phyloP scores from a whole-genome alignment of 2,888 invertebrate genomes.

The Trisateles emortualis region DNA sequence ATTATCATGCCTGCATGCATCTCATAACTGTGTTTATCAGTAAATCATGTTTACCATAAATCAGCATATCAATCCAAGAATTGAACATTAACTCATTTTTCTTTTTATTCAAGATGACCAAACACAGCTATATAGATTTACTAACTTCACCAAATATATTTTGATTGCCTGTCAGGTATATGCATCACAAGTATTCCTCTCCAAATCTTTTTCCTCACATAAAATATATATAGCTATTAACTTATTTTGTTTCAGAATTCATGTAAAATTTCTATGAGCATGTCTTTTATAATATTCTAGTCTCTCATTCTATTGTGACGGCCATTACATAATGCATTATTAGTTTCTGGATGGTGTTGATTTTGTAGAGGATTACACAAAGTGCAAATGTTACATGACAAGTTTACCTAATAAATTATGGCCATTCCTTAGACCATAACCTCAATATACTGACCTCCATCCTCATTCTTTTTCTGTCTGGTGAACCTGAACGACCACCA shows the following conservation, averaged over 20 bases:
- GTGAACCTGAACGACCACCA: slow-evolving; percentile 86
- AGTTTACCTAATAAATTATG: slow-evolving; percentile 18
- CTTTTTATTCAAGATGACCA: slow-evolving; percentile 33
- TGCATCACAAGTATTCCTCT: slow-evolving; percentile 27
- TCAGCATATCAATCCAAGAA: slow-evolving; percentile 35
- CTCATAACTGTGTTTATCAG: slow-evolving; percentile 31
- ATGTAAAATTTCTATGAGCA: slow-evolving; percentile 27
- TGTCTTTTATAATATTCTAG: slow-evolving; percentile 20
- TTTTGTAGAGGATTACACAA: slow-evolving; percentile 23
- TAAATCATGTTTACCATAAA: slow-evolving; percentile 38
- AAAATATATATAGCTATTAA: slow-evolving; percentile 25
- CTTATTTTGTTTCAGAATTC: slow-evolving; percentile 28
- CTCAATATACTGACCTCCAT: slow-evolving; percentile 83
- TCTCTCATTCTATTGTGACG: slow-evolving; percentile 31
- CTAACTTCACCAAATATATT: slow-evolving; percentile 36
- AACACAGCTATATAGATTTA: slow-evolving; percentile 26
- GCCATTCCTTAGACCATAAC: slow-evolving; percentile 18
- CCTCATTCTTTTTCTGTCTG: slow-evolving; percentile 88
- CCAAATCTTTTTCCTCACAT: slow-evolving; percentile 30
- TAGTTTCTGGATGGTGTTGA: slow-evolving; percentile 24
- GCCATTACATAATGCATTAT: slow-evolving; percentile 30
- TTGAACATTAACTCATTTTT: slow-evolving; percentile 26
- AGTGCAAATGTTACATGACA: slow-evolving; percentile 19
- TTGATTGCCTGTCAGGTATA: slow-evolving; percentile 28
- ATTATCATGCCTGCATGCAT: slow-evolving; percentile 31